These are phyloP conservation scores for Epistrophe eligans DNA, from an alignment of 2,888 invertebrate genomes.

Conservation along the genomic window DNA sequence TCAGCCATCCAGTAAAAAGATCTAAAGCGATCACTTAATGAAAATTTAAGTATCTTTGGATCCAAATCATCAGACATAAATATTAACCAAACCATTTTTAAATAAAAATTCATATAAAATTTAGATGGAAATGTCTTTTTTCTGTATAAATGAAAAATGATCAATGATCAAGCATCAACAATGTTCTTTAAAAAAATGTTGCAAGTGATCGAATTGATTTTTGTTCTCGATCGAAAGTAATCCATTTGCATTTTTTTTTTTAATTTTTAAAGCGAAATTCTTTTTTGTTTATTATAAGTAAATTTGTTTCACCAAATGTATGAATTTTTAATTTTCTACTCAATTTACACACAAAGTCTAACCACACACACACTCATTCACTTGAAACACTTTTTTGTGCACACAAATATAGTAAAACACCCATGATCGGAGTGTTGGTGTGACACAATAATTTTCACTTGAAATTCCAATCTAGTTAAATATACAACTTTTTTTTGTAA, in stretches of 20 bases:
- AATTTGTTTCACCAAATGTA: slow-evolving; percentile 53
- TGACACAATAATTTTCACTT: slow-evolving; percentile 76
- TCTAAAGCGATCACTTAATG: slow-evolving; percentile 36
- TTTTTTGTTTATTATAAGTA: slow-evolving; percentile 32
- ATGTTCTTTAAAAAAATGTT: slow-evolving; percentile 39
- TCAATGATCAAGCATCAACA: slow-evolving; percentile 4
- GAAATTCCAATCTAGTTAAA: slow-evolving; percentile 76
- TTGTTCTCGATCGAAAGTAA: slow-evolving; percentile 15
- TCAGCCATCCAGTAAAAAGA: slow-evolving; percentile 14
- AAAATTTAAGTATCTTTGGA: slow-evolving; percentile 7
- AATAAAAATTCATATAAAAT: not conserved
- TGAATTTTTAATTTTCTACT: slow-evolving; percentile 62
- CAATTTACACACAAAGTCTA: slow-evolving; percentile 60
- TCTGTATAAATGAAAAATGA: not conserved
- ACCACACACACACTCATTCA: slow-evolving; percentile 24
- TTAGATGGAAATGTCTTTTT: not conserved
- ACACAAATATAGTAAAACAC: slow-evolving; percentile 64
- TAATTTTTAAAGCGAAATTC: slow-evolving; percentile 19
- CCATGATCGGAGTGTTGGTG: slow-evolving; percentile 71
- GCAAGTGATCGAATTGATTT: slow-evolving; percentile 23
- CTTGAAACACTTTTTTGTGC: slow-evolving; percentile 32
- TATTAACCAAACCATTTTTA: not conserved
- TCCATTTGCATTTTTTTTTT: slow-evolving; percentile 18
- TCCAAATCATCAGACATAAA: not conserved
- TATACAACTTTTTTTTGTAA: slow-evolving; percentile 60